Evolutionary conservation across 2,113 vertebrate species (phyloP).

Genomic region (Sebastes schlegelii): DNA sequence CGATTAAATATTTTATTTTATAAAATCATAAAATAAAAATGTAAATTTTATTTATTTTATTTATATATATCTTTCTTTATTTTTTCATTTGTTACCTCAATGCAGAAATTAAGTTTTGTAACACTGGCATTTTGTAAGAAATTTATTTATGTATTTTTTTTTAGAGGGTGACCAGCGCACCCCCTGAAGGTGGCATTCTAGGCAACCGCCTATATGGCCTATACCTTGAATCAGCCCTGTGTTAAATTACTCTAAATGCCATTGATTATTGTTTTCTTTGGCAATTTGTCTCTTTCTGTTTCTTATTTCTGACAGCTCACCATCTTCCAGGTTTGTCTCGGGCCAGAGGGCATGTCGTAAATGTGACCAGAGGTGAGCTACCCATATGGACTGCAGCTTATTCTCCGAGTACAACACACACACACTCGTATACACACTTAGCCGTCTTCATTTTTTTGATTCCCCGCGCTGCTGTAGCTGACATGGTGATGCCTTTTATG

Average conservation of each 20-base stretch:
- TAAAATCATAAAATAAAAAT: too few relatives aligned
- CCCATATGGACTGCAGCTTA: conserved; percentile 89
- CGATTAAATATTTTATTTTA: too few relatives aligned
- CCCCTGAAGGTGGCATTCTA: too few relatives aligned
- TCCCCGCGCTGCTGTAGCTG: conserved; percentile 65
- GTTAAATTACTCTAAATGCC: not conserved
- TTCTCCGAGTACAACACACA: conserved; percentile 61
- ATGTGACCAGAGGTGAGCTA: conserved; percentile 62
- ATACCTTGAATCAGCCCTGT: too few relatives aligned
- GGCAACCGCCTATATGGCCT: too few relatives aligned
- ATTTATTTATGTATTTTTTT: too few relatives aligned
- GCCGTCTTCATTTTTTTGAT: conserved; percentile 42
- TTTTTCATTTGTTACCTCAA: too few relatives aligned
- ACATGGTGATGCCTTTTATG: conserved; percentile 84
- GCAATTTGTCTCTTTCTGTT: not conserved
- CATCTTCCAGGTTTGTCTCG: not conserved
- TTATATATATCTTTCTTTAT: too few relatives aligned
- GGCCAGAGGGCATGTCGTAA: conserved; percentile 23
- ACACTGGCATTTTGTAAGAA: too few relatives aligned
- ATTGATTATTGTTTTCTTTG: not conserved
- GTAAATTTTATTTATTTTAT: too few relatives aligned
- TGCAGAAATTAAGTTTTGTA: too few relatives aligned
- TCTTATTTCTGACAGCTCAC: not conserved
- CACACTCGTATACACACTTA: conserved; percentile 6
- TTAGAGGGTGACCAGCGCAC: too few relatives aligned